Evolutionary conservation across 2,113 vertebrate species (phyloP).

Genomic region (Pardalotus punctatus): DNA sequence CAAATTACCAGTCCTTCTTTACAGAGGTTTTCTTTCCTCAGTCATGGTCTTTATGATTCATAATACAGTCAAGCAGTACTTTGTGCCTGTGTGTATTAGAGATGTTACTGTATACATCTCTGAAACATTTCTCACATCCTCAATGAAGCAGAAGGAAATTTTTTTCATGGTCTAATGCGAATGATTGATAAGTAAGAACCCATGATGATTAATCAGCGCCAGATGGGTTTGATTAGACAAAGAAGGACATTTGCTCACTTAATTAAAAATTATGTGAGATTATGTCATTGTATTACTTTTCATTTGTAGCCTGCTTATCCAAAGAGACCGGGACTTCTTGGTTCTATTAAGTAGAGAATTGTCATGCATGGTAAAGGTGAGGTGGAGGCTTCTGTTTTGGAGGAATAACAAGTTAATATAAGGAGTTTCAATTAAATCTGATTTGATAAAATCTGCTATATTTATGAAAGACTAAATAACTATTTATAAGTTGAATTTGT

Average conservation of each 20-base stretch:
- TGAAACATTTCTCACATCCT: not conserved
- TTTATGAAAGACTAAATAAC: not conserved
- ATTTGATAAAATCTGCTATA: not conserved
- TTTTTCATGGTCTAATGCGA: not conserved
- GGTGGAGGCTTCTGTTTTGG: not conserved
- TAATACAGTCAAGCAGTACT: not conserved
- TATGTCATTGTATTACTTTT: not conserved
- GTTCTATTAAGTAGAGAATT: not conserved
- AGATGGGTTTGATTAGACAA: not conserved
- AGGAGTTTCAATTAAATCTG: not conserved
- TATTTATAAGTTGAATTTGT: not conserved
- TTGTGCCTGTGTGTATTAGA: not conserved
- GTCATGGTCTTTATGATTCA: not conserved
- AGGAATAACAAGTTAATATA: not conserved
- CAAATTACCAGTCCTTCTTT: not conserved
- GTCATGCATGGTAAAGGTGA: not conserved
- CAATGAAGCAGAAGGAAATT: not conserved
- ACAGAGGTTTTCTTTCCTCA: not conserved
- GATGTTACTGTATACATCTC: not conserved
- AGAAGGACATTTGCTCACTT: not conserved
- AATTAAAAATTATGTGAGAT: not conserved
- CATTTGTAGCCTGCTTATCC: not conserved
- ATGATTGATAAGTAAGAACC: not conserved
- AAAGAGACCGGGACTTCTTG: not conserved
- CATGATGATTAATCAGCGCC: not conserved